Conservation (phyloP, 2,797 vertebrate species). For the Cuculus canorus region DNA sequence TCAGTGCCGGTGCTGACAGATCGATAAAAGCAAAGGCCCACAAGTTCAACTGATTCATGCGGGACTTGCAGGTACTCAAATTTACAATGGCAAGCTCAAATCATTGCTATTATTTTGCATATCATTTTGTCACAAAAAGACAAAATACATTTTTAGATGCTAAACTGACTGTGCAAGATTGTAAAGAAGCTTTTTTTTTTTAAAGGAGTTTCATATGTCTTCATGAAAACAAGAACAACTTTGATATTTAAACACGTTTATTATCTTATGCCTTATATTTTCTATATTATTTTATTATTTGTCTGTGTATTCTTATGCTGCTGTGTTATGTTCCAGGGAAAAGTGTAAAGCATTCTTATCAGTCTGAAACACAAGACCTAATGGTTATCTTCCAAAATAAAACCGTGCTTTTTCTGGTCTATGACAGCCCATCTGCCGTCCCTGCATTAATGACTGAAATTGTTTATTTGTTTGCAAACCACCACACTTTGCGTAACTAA, state of each 20-base stretch:
- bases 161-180: background rate
- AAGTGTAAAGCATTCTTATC: background rate
- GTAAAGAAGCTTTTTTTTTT: background rate
- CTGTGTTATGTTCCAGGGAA: background rate
- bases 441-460: background rate
- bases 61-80: background rate
- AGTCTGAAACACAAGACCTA: background rate
- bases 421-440: background rate
- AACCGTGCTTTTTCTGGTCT: background rate
- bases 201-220: background rate
- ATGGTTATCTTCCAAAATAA: background rate
- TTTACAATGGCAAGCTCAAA: background rate
- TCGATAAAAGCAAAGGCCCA: background rate
- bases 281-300: background rate
- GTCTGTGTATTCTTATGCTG: background rate
- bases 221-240: background rate
- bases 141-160: background rate
- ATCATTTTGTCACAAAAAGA: background rate
- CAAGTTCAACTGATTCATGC: background rate
- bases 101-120: background rate
- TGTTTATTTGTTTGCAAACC: background rate
- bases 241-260: background rate
- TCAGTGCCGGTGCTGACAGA: accelerated
- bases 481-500: background rate
- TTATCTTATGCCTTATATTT: background rate